A percentile compares a stretch with the other conserved stretches of the same genome.
Conservation (phyloP, 1,140 invertebrate genomes). For the Rhynchophorus ferrugineus region DNA sequence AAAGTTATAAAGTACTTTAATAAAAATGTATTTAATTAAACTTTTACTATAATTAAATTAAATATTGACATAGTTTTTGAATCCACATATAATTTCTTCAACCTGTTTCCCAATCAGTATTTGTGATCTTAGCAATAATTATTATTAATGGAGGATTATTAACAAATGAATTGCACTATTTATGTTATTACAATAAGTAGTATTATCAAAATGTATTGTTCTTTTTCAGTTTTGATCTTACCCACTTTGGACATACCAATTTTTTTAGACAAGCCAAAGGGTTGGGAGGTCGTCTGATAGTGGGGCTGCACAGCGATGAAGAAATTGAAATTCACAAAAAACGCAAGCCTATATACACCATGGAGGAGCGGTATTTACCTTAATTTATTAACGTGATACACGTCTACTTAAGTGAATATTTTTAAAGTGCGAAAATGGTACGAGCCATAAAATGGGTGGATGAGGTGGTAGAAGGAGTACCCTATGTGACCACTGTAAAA, state of each 20-base stretch:
- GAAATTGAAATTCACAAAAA: slow-evolving; percentile 98
- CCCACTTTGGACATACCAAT: slow-evolving; percentile 98
- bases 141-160: too few relatives aligned
- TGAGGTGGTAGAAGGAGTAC: slow-evolving; percentile 94
- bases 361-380: slow-evolving; percentile 72
- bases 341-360: slow-evolving; percentile 94
- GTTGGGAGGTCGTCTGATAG: slow-evolving; percentile 90
- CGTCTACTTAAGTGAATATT: background rate
- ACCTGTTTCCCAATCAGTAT: too few relatives aligned
- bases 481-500: slow-evolving; percentile 95
- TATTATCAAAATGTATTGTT: too few relatives aligned
- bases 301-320: slow-evolving; percentile 97
- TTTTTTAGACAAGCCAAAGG: slow-evolving; percentile 93
- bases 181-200: too few relatives aligned
- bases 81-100: too few relatives aligned
- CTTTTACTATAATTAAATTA: too few relatives aligned
- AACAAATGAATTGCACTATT: too few relatives aligned
- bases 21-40: too few relatives aligned
- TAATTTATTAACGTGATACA: background rate
- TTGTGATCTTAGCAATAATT: too few relatives aligned
- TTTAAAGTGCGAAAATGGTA: slow-evolving; percentile 88
- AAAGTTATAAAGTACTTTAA: too few relatives aligned
- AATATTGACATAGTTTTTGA: too few relatives aligned
- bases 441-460: slow-evolving; percentile 99
- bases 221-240: slow-evolving; percentile 84